phyloP scores from a whole-genome alignment of 2,797 vertebrate species.

The Pangasius sanitwongsei region DNA sequence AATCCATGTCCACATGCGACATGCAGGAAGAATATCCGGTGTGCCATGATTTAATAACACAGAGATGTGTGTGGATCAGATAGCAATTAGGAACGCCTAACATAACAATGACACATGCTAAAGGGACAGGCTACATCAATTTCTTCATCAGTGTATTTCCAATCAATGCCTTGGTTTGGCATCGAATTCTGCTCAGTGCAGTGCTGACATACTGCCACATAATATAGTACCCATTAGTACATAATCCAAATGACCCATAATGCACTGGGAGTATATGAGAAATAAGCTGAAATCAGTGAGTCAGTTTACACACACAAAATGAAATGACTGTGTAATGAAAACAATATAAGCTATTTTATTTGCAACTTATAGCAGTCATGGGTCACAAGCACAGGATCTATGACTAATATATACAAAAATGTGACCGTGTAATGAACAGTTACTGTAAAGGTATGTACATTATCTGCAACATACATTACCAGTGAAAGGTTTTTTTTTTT shows the following conservation, averaged over 20 bases:
- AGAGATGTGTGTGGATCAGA: slow-evolving; percentile 29
- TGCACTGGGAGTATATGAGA: not conserved
- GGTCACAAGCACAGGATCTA: not conserved
- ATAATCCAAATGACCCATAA: slow-evolving; percentile 6
- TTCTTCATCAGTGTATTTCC: slow-evolving; percentile 20
- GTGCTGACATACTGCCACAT: not conserved
- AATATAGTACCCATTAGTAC: not conserved
- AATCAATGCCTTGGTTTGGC: not conserved
- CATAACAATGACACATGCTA: slow-evolving; percentile 20
- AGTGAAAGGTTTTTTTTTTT: not conserved
- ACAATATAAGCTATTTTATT: not conserved
- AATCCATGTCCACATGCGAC: not conserved
- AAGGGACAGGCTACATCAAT: slow-evolving; percentile 28
- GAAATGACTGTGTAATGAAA: not conserved
- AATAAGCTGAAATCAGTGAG: not conserved
- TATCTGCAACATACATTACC: not conserved
- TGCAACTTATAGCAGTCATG: too few species aligned
- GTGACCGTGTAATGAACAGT: not conserved
- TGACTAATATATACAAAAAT: not conserved
- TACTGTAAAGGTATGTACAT: not conserved
- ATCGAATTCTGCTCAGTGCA: not conserved
- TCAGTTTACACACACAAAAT: not conserved
- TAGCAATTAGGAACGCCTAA: slow-evolving; percentile 8
- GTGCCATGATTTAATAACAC: slow-evolving; percentile 40
- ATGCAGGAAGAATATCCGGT: slow-evolving; percentile 30